phyloP scores from a whole-genome alignment of 2,113 vertebrate genomes.

The Pungitius pungitius region DNA sequence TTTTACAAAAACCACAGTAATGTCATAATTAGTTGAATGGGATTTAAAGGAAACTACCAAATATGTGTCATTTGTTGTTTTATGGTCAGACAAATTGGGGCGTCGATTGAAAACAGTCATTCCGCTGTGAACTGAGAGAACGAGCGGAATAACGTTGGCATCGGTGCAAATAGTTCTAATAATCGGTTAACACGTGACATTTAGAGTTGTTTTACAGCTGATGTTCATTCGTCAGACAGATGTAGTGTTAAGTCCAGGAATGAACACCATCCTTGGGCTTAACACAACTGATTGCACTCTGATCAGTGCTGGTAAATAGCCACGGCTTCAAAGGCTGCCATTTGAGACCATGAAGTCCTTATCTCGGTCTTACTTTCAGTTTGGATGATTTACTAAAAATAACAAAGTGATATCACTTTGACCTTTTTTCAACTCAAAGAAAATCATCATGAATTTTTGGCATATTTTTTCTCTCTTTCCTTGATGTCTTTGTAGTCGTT shows the following conservation, averaged over 20 bases:
- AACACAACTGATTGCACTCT: constrained; percentile 72
- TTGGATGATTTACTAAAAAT: no score
- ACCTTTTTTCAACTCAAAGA: no score
- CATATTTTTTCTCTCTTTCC: no score
- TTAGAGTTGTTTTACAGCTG: constrained; percentile 44
- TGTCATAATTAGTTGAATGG: constrained; percentile 62
- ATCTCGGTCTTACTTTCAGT: no score
- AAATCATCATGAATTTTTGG: no score
- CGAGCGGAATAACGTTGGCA: constrained; percentile 35
- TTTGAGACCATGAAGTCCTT: no score
- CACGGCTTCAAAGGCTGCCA: constrained; percentile 69
- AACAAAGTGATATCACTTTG: no score
- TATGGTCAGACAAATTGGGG: constrained; percentile 54
- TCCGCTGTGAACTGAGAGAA: constrained; percentile 49
- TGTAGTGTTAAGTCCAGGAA: constrained; percentile 50
- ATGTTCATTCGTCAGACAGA: constrained; percentile 49
- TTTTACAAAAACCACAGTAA: constrained; percentile 47
- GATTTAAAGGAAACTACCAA: constrained; percentile 50
- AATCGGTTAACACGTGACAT: constrained; percentile 41
- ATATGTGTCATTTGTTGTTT: constrained; percentile 55
- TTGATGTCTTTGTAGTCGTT: no score
- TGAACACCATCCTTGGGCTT: constrained; percentile 62
- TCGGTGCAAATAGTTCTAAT: no score
- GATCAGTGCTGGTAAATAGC: constrained; percentile 75
- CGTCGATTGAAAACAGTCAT: constrained; percentile 52